Evolutionary conservation across 2,888 invertebrate genomes (phyloP).

Genomic region (Epicampocera succincta): DNA sequence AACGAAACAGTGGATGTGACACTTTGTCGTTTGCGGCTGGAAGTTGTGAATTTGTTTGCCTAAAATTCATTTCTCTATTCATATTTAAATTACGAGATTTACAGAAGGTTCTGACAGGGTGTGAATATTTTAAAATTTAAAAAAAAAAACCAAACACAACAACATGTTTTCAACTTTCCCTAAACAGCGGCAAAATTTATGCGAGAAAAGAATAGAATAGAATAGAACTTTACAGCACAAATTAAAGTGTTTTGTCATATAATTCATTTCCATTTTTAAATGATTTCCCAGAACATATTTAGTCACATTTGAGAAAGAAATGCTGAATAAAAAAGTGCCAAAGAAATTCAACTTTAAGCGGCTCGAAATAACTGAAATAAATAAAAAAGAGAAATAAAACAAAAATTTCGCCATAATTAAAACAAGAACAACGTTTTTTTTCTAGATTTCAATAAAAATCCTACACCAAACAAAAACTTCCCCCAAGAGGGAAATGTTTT

Average conservation of each 20-base stretch:
- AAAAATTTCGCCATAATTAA: too few relatives aligned
- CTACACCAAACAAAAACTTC: too few relatives aligned
- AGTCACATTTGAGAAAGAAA: too few relatives aligned
- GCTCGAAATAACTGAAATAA: too few relatives aligned
- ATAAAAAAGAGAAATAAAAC: too few relatives aligned
- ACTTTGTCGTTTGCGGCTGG: neutral
- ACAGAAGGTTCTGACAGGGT: neutral
- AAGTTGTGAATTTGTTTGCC: conserved; percentile 15
- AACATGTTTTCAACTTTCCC: neutral
- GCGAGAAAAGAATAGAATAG: conserved; percentile 6
- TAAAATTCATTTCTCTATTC: conserved; percentile 9
- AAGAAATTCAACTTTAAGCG: neutral
- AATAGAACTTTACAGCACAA: conserved; percentile 14
- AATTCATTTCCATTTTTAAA: neutral
- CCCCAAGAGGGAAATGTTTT: too few relatives aligned
- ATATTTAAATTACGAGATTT: conserved; percentile 29
- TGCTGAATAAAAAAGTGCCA: neutral
- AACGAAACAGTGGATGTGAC: conserved; percentile 19
- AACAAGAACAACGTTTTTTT: too few relatives aligned
- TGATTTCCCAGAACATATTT: neutral
- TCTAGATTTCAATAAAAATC: too few relatives aligned
- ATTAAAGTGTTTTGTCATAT: conserved; percentile 26
- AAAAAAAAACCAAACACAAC: neutral
- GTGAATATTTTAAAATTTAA: conserved; percentile 8
- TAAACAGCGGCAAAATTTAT: neutral